Percentiles rank a stretch among this genome's conserved stretches.
phyloP scores from a whole-genome alignment of 2,113 vertebrate genomes.

The Crotophaga sulcirostris region DNA sequence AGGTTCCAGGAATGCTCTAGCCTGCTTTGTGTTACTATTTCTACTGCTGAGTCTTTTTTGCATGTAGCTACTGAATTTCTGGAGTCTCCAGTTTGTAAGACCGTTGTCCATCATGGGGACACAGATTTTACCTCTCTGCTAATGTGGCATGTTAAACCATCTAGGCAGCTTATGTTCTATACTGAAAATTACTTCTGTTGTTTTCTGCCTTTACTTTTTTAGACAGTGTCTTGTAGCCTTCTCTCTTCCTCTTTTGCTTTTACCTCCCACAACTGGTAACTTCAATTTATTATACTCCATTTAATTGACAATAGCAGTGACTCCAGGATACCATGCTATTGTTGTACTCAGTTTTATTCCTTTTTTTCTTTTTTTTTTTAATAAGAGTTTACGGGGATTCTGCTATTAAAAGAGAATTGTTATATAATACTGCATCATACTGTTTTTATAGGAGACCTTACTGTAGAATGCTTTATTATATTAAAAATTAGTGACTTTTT shows the following conservation, averaged over 20 bases:
- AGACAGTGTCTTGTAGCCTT: background rate
- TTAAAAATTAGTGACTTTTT: background rate
- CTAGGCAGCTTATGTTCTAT: background rate
- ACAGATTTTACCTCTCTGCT: background rate
- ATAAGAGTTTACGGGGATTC: background rate
- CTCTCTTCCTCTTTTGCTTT: background rate
- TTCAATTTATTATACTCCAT: background rate
- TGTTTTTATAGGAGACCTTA: background rate
- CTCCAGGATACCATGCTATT: background rate
- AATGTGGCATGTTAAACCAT: background rate
- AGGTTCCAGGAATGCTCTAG: background rate
- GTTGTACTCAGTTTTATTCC: background rate
- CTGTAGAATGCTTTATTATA: background rate
- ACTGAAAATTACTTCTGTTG: background rate
- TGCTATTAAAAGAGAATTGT: background rate
- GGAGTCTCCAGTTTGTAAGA: background rate
- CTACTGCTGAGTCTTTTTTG: background rate
- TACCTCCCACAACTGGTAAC: background rate
- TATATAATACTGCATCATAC: fast-evolving
- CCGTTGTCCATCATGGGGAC: background rate
- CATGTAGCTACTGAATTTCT: background rate
- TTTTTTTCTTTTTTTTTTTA: background rate
- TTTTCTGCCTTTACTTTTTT: background rate
- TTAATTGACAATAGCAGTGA: background rate
- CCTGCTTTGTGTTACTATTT: background rate